Conservation (phyloP, 2,113 vertebrate species). For the Benitochromis conjunctus region DNA sequence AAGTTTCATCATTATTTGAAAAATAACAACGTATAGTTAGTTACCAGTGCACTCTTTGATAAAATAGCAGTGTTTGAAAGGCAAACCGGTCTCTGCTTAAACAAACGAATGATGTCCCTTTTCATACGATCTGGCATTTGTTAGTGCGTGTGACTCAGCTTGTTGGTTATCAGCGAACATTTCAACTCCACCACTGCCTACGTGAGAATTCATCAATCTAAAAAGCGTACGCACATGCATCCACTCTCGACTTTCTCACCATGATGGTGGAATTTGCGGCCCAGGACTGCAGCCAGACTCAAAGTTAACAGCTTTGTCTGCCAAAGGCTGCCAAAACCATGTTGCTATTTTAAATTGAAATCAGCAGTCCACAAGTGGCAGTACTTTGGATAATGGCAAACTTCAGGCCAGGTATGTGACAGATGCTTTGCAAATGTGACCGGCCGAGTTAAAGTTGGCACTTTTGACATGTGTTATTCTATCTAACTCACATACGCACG, state of each 20-base stretch:
- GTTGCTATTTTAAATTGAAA: conserved; percentile 56
- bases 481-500: background rate
- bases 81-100: background rate
- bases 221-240: background rate
- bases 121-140: background rate
- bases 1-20: background rate
- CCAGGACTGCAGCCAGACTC: conserved; percentile 43
- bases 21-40: background rate
- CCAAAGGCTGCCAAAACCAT: conserved; percentile 46
- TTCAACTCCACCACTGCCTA: conserved; percentile 52
- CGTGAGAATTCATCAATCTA: conserved; percentile 61
- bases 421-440: conserved; percentile 13
- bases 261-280: conserved; percentile 30
- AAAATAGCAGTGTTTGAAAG: background rate
- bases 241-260: conserved; percentile 25
- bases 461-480: background rate
- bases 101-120: background rate
- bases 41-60: background rate
- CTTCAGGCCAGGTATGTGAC: conserved; percentile 25
- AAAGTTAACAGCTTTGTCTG: conserved; percentile 39
- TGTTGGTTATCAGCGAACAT: conserved; percentile 39
- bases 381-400: conserved; percentile 9
- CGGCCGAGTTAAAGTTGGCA: background rate
- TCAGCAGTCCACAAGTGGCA: conserved; percentile 9
- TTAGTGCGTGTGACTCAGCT: conserved; percentile 41